phyloP scores from a whole-genome alignment of 2,113 vertebrate genomes.

The Thinocorus orbignyianus region DNA sequence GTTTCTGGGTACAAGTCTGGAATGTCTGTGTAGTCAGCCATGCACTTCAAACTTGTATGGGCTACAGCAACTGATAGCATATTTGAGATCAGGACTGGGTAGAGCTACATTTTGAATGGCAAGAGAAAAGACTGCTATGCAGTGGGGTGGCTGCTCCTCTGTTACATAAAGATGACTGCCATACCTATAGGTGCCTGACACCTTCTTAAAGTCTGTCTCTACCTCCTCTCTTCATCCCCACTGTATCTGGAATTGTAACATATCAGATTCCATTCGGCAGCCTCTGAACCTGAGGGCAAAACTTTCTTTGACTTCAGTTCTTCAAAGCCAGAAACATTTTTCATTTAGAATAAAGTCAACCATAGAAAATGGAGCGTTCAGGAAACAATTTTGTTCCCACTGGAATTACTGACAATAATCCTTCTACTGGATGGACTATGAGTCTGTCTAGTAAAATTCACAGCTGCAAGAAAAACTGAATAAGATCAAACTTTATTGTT shows the following conservation, averaged over 20 bases:
- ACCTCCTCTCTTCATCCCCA: not conserved
- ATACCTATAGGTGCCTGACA: not conserved
- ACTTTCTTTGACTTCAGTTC: not conserved
- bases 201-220: not conserved
- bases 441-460: constrained; percentile 31
- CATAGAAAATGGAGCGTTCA: constrained; percentile 3
- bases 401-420: constrained; percentile 33
- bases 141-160: not conserved
- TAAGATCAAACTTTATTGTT: constrained; percentile 6
- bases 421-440: not conserved
- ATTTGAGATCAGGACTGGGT: not conserved
- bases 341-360: not conserved
- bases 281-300: constrained; percentile 13
- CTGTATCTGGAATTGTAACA: not conserved
- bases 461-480: constrained; percentile 27
- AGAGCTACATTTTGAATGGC: not conserved
- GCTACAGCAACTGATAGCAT: not conserved
- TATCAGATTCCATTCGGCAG: not conserved
- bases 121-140: not conserved
- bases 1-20: not conserved
- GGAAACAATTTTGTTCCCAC: not conserved
- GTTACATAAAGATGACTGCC: not conserved
- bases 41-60: not conserved
- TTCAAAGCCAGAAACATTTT: constrained; percentile 24
- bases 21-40: not conserved